Conservation (phyloP, 2,888 invertebrate genomes). For the Synergus laeviventris region DNA sequence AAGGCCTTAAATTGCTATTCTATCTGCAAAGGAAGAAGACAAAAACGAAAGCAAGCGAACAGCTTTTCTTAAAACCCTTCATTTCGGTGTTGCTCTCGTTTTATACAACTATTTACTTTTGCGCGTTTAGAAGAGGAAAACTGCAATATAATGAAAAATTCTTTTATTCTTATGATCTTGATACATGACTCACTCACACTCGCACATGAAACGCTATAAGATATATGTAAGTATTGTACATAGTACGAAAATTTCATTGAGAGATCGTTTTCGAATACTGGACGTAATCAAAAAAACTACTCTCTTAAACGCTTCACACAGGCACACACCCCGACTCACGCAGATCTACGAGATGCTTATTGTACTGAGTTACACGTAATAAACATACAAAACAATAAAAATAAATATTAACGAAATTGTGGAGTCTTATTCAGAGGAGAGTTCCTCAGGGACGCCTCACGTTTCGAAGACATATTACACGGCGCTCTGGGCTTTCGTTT, state of each 20-base stretch:
- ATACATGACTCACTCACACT: constrained; percentile 64
- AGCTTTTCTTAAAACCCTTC: neutral
- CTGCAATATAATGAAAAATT: constrained; percentile 68
- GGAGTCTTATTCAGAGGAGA: constrained; percentile 57
- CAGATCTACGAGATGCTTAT: constrained; percentile 57
- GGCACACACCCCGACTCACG: constrained; percentile 50
- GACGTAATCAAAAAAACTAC: constrained; percentile 44
- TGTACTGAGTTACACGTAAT: constrained; percentile 63
- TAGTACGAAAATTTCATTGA: constrained; percentile 65
- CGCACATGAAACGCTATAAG: constrained; percentile 63
- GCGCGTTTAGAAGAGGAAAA: constrained; percentile 35
- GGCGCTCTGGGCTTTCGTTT: constrained; percentile 37
- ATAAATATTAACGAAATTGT: constrained; percentile 69
- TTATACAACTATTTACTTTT: neutral
- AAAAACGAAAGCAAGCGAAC: neutral
- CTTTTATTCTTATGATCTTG: constrained; percentile 71
- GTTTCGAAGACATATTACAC: constrained; percentile 45
- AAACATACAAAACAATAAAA: constrained; percentile 71
- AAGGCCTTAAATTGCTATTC: constrained; percentile 20
- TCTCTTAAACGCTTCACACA: constrained; percentile 40
- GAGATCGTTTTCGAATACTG: constrained; percentile 46
- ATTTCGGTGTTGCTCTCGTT: constrained; percentile 3
- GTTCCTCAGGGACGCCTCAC: constrained; percentile 49
- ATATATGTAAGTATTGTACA: constrained; percentile 65
- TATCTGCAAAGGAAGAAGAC: constrained; percentile 23